Base-by-base conservation (phyloP, 2,113 vertebrate genomes). In the Leptobrachium ailaonicum region DNA sequence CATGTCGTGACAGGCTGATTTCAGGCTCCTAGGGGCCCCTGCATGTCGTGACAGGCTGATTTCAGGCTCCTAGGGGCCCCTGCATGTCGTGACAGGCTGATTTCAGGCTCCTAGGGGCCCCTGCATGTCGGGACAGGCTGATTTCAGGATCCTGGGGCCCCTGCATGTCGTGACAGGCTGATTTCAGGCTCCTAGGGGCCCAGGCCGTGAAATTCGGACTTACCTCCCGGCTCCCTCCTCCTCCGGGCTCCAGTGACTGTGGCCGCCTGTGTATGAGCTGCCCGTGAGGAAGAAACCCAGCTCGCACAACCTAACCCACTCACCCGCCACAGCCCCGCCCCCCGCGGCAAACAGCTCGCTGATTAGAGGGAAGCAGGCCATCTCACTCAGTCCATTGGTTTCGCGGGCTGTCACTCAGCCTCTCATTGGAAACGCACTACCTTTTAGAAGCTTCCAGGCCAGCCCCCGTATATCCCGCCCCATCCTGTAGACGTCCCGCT, bases 221-320 rank as follows among this genome's bases (percentile, higher is more conserved):
- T 58, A 80, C 77, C 77, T 73, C 69, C 77, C 71, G 47, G 41
- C 6, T 73, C 70, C 79, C 72, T n/a, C 40, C 71, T 71, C 72
- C n/a, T 47, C 32, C 14, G 4, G 44, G 78, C 71, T n/a, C 44
- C 71, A 45, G 44, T 41, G 2, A 13, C 40, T 45, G 77, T 72
- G 20, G 56, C 58, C 45, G 42, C 64, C 54, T 41, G 54, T 54
- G 69, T 6, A 11, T 54, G 14, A 42, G 20, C 68, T 44, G 32
- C 8, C 10, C 13, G 20, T 45, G 44, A 64, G 43, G 41, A 62
- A 69, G 14, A 47, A 73, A 32, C 71, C 10, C 3, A 6, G 41
- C 63, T 2, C 79, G 69, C 63, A 9, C 79, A 75, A 44, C 71
- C 71, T 47, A 81, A 60, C 71, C 4, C 8, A 8, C 11, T 1